A percentile compares a stretch with the other conserved stretches of the same genome.
phyloP scores from a whole-genome alignment of 1,140 invertebrate genomes.

The Anastrepha obliqua region DNA sequence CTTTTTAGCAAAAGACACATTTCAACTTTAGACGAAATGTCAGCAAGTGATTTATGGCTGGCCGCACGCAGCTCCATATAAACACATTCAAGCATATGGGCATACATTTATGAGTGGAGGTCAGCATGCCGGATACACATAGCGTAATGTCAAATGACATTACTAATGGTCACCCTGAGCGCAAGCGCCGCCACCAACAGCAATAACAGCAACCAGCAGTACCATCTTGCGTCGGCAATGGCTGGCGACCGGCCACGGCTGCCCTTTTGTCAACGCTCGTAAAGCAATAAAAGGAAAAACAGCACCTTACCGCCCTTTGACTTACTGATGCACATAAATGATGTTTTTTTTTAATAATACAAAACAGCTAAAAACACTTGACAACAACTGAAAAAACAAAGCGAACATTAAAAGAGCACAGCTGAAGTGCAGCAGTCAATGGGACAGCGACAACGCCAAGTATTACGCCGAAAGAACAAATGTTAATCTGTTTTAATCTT shows the following conservation, averaged over 20 bases:
- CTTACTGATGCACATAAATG: conserved; percentile 14
- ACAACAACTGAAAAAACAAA: conserved; percentile 53
- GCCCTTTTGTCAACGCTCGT: conserved; percentile 49
- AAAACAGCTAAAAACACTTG: conserved; percentile 47
- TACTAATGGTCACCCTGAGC: conserved; percentile 23
- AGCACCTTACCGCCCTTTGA: conserved; percentile 18
- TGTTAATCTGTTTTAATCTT: conserved; percentile 57
- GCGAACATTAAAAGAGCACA: background rate
- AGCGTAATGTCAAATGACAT: conserved; percentile 45
- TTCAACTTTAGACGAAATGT: conserved; percentile 50
- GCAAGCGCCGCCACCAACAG: conserved; percentile 23
- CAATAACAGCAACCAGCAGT: background rate
- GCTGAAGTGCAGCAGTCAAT: background rate
- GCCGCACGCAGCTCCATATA: background rate
- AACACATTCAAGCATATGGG: background rate
- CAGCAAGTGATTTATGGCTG: conserved; percentile 50
- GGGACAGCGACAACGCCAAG: background rate
- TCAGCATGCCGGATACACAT: conserved; percentile 36
- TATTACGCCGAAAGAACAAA: conserved; percentile 46
- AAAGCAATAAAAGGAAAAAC: conserved; percentile 30
- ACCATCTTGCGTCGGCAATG: background rate
- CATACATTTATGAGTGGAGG: background rate
- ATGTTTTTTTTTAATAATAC: conserved; percentile 40
- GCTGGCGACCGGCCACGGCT: background rate
- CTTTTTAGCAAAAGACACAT: conserved; percentile 18